Percentiles rank a stretch among this genome's conserved stretches.
phyloP scores from a whole-genome alignment of 2,113 vertebrate species.

The Zootoca vivipara region DNA sequence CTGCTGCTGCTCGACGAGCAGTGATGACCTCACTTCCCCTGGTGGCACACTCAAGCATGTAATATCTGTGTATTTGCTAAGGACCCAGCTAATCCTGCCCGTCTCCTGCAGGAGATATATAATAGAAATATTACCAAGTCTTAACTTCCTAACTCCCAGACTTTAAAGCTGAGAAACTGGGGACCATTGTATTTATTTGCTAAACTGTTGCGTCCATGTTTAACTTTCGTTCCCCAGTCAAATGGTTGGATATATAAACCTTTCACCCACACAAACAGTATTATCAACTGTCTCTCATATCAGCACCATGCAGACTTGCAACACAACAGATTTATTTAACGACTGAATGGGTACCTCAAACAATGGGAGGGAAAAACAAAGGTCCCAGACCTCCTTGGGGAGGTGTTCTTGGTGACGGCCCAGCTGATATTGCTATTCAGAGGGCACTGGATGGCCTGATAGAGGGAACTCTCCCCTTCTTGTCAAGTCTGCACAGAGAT shows the following conservation, averaged over 20 bases:
- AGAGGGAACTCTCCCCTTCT: slow-evolving; percentile 20
- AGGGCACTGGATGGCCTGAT: slow-evolving; percentile 19
- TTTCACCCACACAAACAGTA: slow-evolving; percentile 24
- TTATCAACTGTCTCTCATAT: slow-evolving; percentile 51
- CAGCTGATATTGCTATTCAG: slow-evolving; percentile 42
- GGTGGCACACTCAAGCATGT: not conserved
- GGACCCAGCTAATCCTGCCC: rapidly evolving
- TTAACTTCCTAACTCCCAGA: not conserved
- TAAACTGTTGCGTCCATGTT: slow-evolving; percentile 26
- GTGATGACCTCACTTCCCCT: not conserved
- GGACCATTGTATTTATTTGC: not conserved
- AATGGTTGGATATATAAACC: slow-evolving; percentile 16
- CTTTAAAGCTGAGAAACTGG: not conserved
- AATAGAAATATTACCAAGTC: not conserved
- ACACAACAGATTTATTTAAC: slow-evolving; percentile 34
- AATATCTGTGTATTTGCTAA: not conserved
- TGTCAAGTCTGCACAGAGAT: slow-evolving; percentile 1
- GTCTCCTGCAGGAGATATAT: not conserved
- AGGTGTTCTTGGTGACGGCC: slow-evolving; percentile 52
- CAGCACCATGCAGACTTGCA: slow-evolving; percentile 56
- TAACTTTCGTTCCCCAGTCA: slow-evolving; percentile 32
- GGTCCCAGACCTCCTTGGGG: slow-evolving; percentile 38
- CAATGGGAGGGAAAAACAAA: slow-evolving; percentile 58
- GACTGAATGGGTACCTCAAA: slow-evolving; percentile 52
- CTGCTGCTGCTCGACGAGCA: not conserved